Evolutionary conservation across 2,888 invertebrate species (phyloP), one percentile per base, ranked within the genome.

Genomic region (Anoncus sp.): DNA sequence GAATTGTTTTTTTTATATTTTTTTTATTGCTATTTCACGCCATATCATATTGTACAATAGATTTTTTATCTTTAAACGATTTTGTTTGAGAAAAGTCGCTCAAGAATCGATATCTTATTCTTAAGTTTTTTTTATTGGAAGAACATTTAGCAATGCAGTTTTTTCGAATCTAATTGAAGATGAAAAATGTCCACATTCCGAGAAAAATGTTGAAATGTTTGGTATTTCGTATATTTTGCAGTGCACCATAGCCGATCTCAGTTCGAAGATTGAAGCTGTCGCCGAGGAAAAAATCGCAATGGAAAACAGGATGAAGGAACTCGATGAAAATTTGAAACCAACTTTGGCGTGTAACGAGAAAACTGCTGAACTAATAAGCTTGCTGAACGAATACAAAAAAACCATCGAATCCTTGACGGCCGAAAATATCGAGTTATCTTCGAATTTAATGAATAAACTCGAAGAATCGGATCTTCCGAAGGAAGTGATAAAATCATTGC

Each of bases 401-500:
- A 83, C 82, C 49, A 85, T 89, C 5, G 83, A 83, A 18, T 24
- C 66, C 6, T 78, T 89, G 31, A 86, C 72, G 1, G 63, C 59
- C 0, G 88, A 87, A 63, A 90, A 90, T 65, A 82, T 83, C 12
- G 89, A 91, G 57, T 88, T 94, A 24, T 94, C 94, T 0, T 92
- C 91, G 45, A 92, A 93, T 86, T 82, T 95, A 2, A 92, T 94
- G 89, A 94, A 94, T 57, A 92, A 89, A 75, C 91, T 94, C 63
- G 92, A 93, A 66, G 89, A 90, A 47, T 72, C 88, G 1, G 86
- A 88, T 16, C 81, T 71, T 18, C 60, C 86, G 0, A 88, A 86
- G 55, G 84, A 45, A 6, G 20, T 49, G 85, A 83, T 31, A 84
- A 86, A 3, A 67, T 70, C 83, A 2, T 69, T 84, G 12, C 47